These are phyloP conservation scores for Hydrotaea cyrtoneurina DNA, from an alignment of 2,888 invertebrate genomes.

Conservation along the genomic window DNA sequence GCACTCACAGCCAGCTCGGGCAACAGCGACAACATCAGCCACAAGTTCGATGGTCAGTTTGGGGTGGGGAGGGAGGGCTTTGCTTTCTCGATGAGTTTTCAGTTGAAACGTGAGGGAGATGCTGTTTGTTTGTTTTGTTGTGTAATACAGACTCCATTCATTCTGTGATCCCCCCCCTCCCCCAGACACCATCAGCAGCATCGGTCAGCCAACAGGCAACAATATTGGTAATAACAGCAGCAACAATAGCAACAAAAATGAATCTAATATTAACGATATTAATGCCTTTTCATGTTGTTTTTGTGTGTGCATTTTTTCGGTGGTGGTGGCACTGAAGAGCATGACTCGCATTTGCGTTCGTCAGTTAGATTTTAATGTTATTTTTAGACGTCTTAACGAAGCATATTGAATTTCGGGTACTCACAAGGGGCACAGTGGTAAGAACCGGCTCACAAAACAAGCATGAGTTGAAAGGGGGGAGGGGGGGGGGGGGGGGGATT, in stretches of 20 bases:
- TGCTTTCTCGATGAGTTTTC: neutral
- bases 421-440: neutral
- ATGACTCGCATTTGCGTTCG: conserved; percentile 56
- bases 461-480: no score
- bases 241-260: neutral
- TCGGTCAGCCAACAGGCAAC: neutral
- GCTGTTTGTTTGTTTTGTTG: conserved; percentile 41
- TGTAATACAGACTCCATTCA: conserved; percentile 43
- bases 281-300: neutral
- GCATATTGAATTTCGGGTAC: conserved; percentile 12
- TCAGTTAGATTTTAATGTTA: conserved; percentile 50
- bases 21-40: neutral
- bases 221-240: conserved; percentile 34
- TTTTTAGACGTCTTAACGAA: conserved; percentile 2
- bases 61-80: no score
- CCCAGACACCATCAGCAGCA: neutral
- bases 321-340: neutral
- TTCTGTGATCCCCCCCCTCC: neutral
- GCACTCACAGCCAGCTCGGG: neutral
- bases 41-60: conserved; percentile 21
- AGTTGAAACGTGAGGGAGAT: conserved; percentile 43
- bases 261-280: conserved; percentile 12
- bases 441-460: no score
- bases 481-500: no score
- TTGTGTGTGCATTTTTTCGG: neutral